Base-by-base conservation (phyloP, 64 coral and sea anemone species). In the Cladopsammia gracilis region DNA sequence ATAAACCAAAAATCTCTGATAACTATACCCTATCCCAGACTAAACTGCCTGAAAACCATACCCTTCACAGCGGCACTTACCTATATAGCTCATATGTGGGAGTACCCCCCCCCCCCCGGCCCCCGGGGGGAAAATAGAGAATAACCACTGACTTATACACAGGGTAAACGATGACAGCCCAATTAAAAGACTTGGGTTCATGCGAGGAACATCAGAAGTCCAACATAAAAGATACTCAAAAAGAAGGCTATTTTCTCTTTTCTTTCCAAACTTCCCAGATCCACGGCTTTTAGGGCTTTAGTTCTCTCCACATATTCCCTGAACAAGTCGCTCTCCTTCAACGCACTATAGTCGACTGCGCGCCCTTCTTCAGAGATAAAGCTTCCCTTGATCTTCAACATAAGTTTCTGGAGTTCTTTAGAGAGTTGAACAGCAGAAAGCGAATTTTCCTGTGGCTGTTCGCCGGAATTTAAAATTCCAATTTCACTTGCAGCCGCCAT, bases 301-400 rank as follows among this genome's bases (percentile, higher is more conserved):
- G 92, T 78, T 67, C 64, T 89, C 48, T 54, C 79, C 71, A 82
- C 60, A 57, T 98, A 98, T 42, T 89, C 87, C 50, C 83, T 61
- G 61, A 98, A 98, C 77, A 98, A 75, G 16, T 91, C 88, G 64
- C 96, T 98, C 12, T 91, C 60, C 73, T 75, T 98, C 60, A 98
- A 67, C 47, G 75, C 71, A 25, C 23, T 57, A 60, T 98, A 98
- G 66, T 98, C 89, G 7, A 98, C 93, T 64, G 77, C 83, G 46
- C 67, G 82, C 10, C 93, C 96, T 58, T 98, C 96, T 47, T 81
- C 58, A 4, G 83, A 85, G 69, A 98, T 98, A 89, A 95, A 98
- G 51, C 66, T 72, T 42, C 96, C 93, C 64, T 95, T 95, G 22
- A 95, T 92, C 51, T 85, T 67, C 25, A 95, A 42, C 89, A 98